phyloP scores from a whole-genome alignment of 2,113 vertebrate genomes.

The Scomber japonicus region DNA sequence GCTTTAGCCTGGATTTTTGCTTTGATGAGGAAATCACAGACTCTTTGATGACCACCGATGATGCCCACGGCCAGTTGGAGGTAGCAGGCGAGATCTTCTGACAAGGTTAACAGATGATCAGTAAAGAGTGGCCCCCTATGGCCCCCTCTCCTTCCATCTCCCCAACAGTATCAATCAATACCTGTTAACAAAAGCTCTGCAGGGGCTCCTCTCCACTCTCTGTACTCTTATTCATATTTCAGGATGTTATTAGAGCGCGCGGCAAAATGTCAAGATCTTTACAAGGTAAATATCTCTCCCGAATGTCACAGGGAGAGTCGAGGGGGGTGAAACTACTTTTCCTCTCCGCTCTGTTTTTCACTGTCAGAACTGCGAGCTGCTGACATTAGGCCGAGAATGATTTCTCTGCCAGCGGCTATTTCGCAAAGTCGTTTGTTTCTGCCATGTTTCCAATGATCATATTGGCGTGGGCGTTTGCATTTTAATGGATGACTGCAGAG shows the following conservation, averaged over 20 bases:
- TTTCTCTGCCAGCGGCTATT: constrained; percentile 66
- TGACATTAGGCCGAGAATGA: constrained; percentile 63
- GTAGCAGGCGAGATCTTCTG: constrained; percentile 31
- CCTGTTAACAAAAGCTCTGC: constrained; percentile 75
- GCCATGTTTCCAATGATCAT: constrained; percentile 63
- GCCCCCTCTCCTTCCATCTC: constrained; percentile 37
- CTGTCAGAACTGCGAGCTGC: constrained; percentile 53
- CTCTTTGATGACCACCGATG: constrained; percentile 40
- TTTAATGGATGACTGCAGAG: constrained; percentile 58
- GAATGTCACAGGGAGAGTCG: constrained; percentile 74
- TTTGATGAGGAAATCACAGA: constrained; percentile 56
- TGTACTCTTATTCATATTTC: constrained; percentile 79
- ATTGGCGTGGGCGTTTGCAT: constrained; percentile 64
- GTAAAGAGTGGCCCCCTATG: constrained; percentile 63
- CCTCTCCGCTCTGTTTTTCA: constrained; percentile 57
- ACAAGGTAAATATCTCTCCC: constrained; percentile 79
- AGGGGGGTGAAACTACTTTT: constrained; percentile 51
- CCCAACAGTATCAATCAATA: constrained; percentile 75
- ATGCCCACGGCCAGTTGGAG: constrained; percentile 25
- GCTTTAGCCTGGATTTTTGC: constrained; percentile 29
- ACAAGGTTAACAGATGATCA: constrained; percentile 77
- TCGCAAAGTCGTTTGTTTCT: constrained; percentile 69
- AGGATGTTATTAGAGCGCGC: constrained; percentile 77
- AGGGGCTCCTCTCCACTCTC: constrained; percentile 58
- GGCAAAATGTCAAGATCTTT: constrained; percentile 85